Evolutionary conservation across 2,113 vertebrate genomes (phyloP).

Genomic region (Sclerurus mexicanus): DNA sequence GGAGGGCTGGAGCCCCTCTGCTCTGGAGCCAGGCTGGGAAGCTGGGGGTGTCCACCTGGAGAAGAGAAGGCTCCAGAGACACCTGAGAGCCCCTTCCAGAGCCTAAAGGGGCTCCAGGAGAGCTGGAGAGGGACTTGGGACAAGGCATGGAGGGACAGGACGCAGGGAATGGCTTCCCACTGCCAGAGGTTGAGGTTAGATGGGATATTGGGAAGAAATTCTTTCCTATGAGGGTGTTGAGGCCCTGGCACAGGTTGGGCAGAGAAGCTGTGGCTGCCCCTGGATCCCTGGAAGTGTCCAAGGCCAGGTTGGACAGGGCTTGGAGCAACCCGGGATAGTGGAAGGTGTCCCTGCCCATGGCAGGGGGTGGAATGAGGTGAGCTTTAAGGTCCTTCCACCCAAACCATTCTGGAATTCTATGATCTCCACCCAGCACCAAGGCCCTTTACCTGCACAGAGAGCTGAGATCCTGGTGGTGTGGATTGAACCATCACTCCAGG

Average conservation of each 20-base stretch:
- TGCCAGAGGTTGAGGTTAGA: background rate
- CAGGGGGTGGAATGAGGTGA: rapidly evolving
- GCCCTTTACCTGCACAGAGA: rapidly evolving
- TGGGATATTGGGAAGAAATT: background rate
- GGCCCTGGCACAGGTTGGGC: background rate
- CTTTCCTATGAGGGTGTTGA: rapidly evolving
- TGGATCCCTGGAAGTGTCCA: background rate
- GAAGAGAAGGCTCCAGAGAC: background rate
- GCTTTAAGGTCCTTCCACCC: background rate
- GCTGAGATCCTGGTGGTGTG: background rate
- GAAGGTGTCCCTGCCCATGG: background rate
- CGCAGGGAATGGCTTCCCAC: background rate
- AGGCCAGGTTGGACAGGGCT: rapidly evolving
- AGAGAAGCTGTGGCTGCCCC: background rate
- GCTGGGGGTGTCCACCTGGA: rapidly evolving
- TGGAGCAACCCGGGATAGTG: rapidly evolving
- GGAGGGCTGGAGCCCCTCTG: background rate
- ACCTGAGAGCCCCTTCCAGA: rapidly evolving
- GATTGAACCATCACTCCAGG: background rate
- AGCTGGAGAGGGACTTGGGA: background rate
- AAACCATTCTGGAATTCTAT: background rate
- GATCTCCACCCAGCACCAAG: rapidly evolving
- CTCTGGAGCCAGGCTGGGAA: background rate
- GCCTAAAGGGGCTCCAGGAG: background rate
- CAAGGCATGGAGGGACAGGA: background rate